Percentiles rank a stretch among this genome's conserved stretches.
phyloP scores from a whole-genome alignment of 2,113 vertebrate genomes.

The Poicephalus gulielmi region DNA sequence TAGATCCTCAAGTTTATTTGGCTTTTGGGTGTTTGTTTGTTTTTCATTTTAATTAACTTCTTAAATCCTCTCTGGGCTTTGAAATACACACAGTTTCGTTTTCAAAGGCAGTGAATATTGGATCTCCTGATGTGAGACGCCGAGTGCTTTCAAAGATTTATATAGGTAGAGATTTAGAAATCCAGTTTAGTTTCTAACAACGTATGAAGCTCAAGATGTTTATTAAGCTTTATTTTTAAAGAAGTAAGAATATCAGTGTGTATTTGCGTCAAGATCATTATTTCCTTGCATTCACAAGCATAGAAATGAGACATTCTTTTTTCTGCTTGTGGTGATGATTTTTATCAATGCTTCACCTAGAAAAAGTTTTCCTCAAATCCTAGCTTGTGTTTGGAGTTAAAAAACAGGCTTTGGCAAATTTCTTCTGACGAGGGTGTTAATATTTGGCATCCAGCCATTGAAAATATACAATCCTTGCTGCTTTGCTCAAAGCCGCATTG shows the following conservation, averaged over 20 bases:
- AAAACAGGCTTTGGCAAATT: not conserved
- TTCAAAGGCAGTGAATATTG: not conserved
- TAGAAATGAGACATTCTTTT: not conserved
- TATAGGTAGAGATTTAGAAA: not conserved
- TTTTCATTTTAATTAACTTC: not conserved
- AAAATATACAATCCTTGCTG: not conserved
- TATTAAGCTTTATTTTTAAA: not conserved
- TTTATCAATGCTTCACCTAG: not conserved
- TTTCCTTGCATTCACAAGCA: not conserved
- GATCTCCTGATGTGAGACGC: not conserved
- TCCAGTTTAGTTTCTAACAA: not conserved
- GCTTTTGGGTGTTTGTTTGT: not conserved
- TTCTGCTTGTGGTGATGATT: not conserved
- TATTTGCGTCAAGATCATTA: not conserved
- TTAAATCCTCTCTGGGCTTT: not conserved
- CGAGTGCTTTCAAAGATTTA: not conserved
- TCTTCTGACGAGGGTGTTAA: slow-evolving; percentile 21
- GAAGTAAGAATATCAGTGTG: not conserved
- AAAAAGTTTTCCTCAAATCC: not conserved
- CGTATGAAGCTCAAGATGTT: not conserved
- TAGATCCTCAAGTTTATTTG: not conserved
- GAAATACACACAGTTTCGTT: not conserved
- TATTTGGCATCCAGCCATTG: slow-evolving; percentile 25
- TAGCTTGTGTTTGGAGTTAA: not conserved
- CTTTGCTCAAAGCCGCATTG: slow-evolving; percentile 13